Conservation (phyloP, 1,140 invertebrate species). For the Eueides isabella region DNA sequence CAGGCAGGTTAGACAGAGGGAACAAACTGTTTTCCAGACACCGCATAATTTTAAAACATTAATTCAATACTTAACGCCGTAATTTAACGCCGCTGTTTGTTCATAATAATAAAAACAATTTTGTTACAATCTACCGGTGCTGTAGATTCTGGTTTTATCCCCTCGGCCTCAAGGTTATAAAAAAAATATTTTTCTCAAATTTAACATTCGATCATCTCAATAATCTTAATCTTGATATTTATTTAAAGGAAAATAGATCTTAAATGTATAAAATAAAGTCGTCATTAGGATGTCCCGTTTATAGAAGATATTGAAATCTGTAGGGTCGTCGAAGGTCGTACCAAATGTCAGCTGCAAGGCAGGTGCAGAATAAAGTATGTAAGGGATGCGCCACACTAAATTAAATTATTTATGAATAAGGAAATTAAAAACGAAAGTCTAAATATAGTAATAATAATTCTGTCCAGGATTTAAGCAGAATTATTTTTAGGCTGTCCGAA, state of each 20-base stretch:
- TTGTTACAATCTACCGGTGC: too few species aligned
- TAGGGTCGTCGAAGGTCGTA: slow-evolving; percentile 40
- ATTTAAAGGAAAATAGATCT: not conserved
- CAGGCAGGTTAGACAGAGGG: too few species aligned
- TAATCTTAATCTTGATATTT: not conserved
- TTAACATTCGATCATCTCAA: not conserved
- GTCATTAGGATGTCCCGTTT: not conserved
- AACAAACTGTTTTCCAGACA: too few species aligned
- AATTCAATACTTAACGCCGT: too few species aligned
- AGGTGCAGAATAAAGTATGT: slow-evolving; percentile 31
- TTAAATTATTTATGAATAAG: not conserved
- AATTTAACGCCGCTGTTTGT: too few species aligned
- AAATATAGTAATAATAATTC: not conserved
- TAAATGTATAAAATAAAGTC: not conserved
- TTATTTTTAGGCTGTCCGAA: not conserved
- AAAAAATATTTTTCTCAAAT: not conserved
- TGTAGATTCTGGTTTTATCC: too few species aligned
- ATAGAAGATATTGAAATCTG: slow-evolving; percentile 23
- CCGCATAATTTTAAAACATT: too few species aligned
- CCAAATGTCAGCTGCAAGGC: slow-evolving; percentile 42
- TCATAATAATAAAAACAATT: too few species aligned
- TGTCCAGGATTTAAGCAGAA: not conserved
- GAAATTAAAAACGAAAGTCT: not conserved
- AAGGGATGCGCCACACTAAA: slow-evolving; percentile 16
- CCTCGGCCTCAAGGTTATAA: slow-evolving; percentile 17